Evolutionary conservation across 2,888 invertebrate species (phyloP).

Genomic region (Tinea semifulvella): DNA sequence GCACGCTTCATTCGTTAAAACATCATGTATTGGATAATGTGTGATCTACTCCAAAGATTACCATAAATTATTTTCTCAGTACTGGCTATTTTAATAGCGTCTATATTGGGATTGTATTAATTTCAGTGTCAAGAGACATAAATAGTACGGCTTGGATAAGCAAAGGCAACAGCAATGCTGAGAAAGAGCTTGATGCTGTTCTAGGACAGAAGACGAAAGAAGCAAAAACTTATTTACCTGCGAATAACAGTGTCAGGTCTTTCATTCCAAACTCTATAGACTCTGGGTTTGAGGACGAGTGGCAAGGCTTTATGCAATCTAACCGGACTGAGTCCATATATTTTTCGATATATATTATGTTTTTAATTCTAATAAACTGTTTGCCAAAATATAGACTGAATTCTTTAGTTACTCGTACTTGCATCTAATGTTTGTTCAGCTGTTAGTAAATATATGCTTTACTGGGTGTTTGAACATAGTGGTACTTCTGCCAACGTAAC

Average conservation of each 20-base stretch:
- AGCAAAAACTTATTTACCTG: neutral
- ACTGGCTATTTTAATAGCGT: too few relatives aligned
- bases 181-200: neutral
- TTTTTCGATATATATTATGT: conserved; percentile 26
- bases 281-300: conserved; percentile 27
- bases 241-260: neutral
- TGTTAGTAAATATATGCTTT: neutral
- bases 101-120: too few relatives aligned
- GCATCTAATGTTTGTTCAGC: neutral
- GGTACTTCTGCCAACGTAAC: too few relatives aligned
- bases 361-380: conserved; percentile 40
- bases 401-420: conserved; percentile 3
- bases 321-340: conserved; percentile 24
- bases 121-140: neutral
- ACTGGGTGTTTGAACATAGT: too few relatives aligned
- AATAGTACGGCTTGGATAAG: neutral
- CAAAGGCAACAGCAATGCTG: neutral
- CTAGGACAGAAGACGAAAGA: conserved; percentile 1
- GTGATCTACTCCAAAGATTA: too few relatives aligned
- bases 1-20: too few relatives aligned
- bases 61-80: too few relatives aligned
- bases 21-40: too few relatives aligned
- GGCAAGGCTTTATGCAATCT: conserved; percentile 34
- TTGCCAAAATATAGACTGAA: conserved; percentile 35
- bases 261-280: neutral